phyloP scores from a whole-genome alignment of 2,797 vertebrate genomes.

The Neosilurus hyrtlii region DNA sequence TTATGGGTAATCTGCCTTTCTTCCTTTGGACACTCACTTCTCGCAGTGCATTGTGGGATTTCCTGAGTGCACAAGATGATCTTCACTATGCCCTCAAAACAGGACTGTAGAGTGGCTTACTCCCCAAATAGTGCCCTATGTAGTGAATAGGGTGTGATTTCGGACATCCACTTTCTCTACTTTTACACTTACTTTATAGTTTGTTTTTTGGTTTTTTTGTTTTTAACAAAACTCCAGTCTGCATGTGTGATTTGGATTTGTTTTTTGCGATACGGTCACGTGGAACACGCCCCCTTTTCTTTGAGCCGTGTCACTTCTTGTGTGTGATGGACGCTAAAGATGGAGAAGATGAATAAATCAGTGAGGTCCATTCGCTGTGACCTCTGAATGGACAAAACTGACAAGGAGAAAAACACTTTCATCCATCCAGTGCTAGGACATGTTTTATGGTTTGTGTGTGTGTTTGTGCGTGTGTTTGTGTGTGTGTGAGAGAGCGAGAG shows the following conservation, averaged over 20 bases:
- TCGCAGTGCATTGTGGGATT: conserved; percentile 27
- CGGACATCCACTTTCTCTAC: conserved; percentile 55
- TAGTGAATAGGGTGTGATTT: conserved; percentile 36
- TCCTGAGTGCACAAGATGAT: conserved; percentile 17
- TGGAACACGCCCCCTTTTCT: conserved; percentile 55
- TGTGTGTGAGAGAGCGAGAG: conserved; percentile 24
- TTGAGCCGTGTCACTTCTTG: conserved; percentile 52
- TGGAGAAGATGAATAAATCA: neutral
- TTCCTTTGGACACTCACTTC: conserved; percentile 11
- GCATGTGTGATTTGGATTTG: conserved; percentile 69
- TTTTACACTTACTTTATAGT: conserved; percentile 66
- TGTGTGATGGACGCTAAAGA: conserved; percentile 43
- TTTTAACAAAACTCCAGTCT: conserved; percentile 60
- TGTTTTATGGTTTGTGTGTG: conserved; percentile 62
- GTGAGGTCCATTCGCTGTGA: neutral
- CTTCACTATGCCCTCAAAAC: conserved; percentile 6
- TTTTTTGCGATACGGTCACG: conserved; percentile 56
- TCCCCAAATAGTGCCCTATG: conserved; percentile 20
- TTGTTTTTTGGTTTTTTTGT: conserved; percentile 28
- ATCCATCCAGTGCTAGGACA: conserved; percentile 61
- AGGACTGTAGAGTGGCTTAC: conserved; percentile 3
- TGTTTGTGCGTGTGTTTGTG: conserved; percentile 40
- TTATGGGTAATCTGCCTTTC: conserved; percentile 35
- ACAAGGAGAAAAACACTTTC: conserved; percentile 33
- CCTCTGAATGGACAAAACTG: conserved; percentile 25